Evolutionary conservation across 1,140 invertebrate species (phyloP).

Genomic region (Adoxophyes honmai): DNA sequence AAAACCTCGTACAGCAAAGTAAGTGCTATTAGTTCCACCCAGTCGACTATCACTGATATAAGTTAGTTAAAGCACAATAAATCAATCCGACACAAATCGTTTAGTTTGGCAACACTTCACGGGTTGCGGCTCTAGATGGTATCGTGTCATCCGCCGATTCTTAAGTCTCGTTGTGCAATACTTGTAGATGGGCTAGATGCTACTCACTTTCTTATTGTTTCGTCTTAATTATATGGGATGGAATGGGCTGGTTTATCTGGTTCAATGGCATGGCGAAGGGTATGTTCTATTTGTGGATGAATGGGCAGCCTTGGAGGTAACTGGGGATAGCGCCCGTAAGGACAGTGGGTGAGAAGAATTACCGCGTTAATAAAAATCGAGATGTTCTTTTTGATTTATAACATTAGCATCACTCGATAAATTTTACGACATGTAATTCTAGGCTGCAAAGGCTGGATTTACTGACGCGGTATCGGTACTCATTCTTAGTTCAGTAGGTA

Average conservation of each 20-base stretch:
- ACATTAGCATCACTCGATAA: no score
- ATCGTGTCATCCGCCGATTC: conserved; percentile 67
- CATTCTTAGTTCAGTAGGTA: no score
- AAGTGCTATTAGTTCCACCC: conserved; percentile 17
- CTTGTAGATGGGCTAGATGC: conserved; percentile 21
- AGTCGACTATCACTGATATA: conserved; percentile 7
- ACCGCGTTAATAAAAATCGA: no score
- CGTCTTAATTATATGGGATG: conserved; percentile 44
- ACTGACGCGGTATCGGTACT: background rate
- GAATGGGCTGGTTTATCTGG: conserved; percentile 25
- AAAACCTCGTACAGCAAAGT: no score
- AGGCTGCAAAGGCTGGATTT: background rate
- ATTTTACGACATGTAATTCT: conserved; percentile 11
- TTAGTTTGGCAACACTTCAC: conserved; percentile 53
- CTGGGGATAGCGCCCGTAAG: background rate
- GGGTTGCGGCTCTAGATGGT: conserved; percentile 37
- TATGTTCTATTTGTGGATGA: conserved; percentile 7
- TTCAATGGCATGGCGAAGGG: conserved; percentile 41
- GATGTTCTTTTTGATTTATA: no score
- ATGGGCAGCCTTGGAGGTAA: background rate
- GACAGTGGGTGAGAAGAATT: no score
- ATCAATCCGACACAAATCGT: conserved; percentile 42
- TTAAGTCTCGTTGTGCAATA: conserved; percentile 48
- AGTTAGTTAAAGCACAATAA: conserved; percentile 32
- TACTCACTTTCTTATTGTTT: conserved; percentile 68